A percentile compares a stretch with the other conserved stretches of the same genome.
phyloP scores from a whole-genome alignment of 2,113 vertebrate genomes.

The Ameiurus melas region DNA sequence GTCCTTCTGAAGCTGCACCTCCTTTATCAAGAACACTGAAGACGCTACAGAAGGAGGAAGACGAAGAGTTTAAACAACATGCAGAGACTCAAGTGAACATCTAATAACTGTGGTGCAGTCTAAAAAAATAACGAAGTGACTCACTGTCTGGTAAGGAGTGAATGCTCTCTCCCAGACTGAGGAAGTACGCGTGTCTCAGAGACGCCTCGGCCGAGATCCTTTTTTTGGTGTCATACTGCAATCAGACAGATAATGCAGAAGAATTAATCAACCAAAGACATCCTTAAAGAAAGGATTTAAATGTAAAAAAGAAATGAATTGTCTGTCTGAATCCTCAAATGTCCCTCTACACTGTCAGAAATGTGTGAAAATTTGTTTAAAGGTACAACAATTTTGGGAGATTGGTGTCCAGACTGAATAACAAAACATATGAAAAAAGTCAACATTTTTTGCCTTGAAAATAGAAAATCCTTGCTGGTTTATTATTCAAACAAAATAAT shows the following conservation, averaged over 20 bases:
- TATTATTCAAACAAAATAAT: not conserved
- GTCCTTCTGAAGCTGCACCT: conserved; percentile 92
- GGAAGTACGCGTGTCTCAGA: conserved; percentile 85
- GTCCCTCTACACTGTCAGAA: not conserved
- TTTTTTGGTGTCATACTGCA: conserved; percentile 85
- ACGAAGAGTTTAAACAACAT: not conserved
- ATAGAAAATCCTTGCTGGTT: not conserved
- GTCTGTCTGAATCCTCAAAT: not conserved
- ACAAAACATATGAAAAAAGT: too few relatives aligned
- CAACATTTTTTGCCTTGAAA: not conserved
- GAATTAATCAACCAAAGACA: not conserved
- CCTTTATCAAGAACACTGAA: conserved; percentile 91
- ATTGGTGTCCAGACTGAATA: too few relatives aligned
- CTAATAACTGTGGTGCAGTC: too few relatives aligned
- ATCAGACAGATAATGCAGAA: conserved; percentile 10
- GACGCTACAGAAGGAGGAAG: conserved; percentile 69
- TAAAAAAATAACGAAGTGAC: conserved; percentile 47
- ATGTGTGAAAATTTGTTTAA: not conserved
- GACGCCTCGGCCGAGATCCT: conserved; percentile 82
- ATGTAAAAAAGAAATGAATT: not conserved
- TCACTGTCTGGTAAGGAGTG: conserved; percentile 91
- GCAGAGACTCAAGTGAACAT: not conserved
- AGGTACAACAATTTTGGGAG: not conserved
- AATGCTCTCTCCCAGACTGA: conserved; percentile 81
- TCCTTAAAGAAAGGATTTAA: not conserved